Evolutionary conservation across 2,113 vertebrate species (phyloP).

Genomic region (Bagarius yarrelli): DNA sequence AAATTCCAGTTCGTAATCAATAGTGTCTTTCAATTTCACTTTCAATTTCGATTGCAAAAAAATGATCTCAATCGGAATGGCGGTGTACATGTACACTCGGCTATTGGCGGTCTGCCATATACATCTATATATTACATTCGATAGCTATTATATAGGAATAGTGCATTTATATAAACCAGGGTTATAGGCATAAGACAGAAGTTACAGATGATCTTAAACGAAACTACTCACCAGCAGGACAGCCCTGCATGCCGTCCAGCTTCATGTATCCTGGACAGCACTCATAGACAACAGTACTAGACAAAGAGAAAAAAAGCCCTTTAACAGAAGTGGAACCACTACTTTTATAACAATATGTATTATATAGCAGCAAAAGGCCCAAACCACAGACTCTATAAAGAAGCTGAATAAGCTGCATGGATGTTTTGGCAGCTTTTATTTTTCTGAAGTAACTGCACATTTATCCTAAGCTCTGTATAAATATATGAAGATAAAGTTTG

Average conservation of each 20-base stretch:
- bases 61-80: too few relatives aligned
- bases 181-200: too few relatives aligned
- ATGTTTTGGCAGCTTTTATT: conserved; percentile 21
- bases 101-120: too few relatives aligned
- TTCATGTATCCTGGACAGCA: conserved; percentile 97
- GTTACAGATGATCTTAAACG: background rate
- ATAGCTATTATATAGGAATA: too few relatives aligned
- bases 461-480: conserved; percentile 52
- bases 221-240: conserved; percentile 85
- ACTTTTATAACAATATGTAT: background rate
- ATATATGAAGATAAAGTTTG: conserved; percentile 53
- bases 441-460: conserved; percentile 47
- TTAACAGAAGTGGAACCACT: background rate
- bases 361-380: background rate
- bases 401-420: conserved; percentile 46
- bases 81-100: too few relatives aligned
- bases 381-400: background rate
- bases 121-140: too few relatives aligned
- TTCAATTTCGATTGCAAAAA: too few relatives aligned
- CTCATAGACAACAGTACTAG: conserved; percentile 89
- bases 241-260: conserved; percentile 83
- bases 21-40: too few relatives aligned
- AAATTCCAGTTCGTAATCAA: too few relatives aligned
- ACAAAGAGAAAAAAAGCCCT: conserved; percentile 26
- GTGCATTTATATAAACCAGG: too few relatives aligned